Conservation (phyloP, 2,797 vertebrate genomes). For the Delichon dasypus region DNA sequence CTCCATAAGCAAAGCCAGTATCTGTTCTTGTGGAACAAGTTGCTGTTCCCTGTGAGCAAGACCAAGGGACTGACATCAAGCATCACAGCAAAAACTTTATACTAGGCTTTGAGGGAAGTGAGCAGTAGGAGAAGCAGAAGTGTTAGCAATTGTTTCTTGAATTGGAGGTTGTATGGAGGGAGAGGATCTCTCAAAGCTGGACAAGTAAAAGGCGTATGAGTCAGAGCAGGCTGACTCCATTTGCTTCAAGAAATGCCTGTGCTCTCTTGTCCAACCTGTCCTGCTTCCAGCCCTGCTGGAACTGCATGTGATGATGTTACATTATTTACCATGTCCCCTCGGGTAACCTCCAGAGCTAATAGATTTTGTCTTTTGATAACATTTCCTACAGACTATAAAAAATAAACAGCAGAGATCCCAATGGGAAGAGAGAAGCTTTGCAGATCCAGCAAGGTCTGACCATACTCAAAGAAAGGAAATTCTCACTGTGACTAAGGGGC, state of each 20-base stretch:
- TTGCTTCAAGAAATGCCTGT: not conserved
- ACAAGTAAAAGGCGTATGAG: not conserved
- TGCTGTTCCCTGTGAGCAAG: not conserved
- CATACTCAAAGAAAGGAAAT: not conserved
- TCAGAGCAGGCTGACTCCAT: not conserved
- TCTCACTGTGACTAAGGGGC: not conserved
- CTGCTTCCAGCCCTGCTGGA: not conserved
- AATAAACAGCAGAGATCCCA: not conserved
- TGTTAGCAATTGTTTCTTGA: not conserved
- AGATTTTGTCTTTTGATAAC: constrained; percentile 27
- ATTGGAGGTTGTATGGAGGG: not conserved
- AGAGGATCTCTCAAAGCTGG: not conserved
- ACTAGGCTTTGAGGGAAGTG: not conserved
- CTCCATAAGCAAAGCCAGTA: not conserved
- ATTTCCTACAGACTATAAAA: not conserved
- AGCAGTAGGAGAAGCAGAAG: not conserved
- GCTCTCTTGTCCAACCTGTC: constrained; percentile 34
- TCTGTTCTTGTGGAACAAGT: not conserved
- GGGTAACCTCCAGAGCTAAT: not conserved
- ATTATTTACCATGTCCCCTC: constrained; percentile 16
- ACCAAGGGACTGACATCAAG: not conserved
- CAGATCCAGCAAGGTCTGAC: not conserved
- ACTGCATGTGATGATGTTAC: not conserved
- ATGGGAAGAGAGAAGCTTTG: not conserved
- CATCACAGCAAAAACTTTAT: not conserved